Conservation (phyloP, 2,797 vertebrate species). For the Phrynocephalus vlangalii region DNA sequence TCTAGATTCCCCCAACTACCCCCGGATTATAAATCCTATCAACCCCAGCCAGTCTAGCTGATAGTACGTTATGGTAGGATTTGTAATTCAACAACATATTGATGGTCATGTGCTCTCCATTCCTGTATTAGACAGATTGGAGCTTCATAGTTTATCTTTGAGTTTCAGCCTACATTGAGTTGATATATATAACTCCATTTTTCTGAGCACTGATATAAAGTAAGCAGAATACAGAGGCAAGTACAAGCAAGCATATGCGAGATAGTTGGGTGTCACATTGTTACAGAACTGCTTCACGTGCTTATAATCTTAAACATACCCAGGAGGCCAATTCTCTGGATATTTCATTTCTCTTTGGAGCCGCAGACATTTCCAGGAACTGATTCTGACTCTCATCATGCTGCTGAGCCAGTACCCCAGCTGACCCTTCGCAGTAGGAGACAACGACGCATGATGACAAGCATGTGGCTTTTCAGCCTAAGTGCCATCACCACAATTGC, state of each 20-base stretch:
- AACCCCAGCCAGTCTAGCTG: not conserved
- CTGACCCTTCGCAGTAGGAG: conserved; percentile 15
- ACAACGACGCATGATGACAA: conserved; percentile 20
- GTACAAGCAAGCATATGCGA: not conserved
- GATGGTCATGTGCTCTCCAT: too few species aligned
- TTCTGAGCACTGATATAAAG: not conserved
- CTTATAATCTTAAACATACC: not conserved
- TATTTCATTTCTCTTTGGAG: not conserved
- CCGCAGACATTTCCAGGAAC: conserved; percentile 4
- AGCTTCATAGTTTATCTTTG: not conserved
- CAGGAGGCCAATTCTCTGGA: conserved; percentile 18
- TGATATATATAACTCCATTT: not conserved
- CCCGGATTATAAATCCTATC: not conserved
- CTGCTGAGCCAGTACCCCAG: not conserved
- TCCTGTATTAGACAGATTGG: too few species aligned
- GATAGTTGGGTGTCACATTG: not conserved
- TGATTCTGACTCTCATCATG: not conserved
- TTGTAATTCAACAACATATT: too few species aligned
- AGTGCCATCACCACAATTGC: conserved; percentile 10
- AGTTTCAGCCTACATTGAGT: not conserved
- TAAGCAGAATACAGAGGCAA: not conserved
- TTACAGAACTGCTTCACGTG: not conserved
- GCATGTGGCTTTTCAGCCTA: not conserved
- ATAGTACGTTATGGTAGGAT: too few species aligned
- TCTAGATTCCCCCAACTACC: not conserved